Base-by-base conservation (phyloP, 2,888 invertebrate species). In the Polymixis flavicincta region DNA sequence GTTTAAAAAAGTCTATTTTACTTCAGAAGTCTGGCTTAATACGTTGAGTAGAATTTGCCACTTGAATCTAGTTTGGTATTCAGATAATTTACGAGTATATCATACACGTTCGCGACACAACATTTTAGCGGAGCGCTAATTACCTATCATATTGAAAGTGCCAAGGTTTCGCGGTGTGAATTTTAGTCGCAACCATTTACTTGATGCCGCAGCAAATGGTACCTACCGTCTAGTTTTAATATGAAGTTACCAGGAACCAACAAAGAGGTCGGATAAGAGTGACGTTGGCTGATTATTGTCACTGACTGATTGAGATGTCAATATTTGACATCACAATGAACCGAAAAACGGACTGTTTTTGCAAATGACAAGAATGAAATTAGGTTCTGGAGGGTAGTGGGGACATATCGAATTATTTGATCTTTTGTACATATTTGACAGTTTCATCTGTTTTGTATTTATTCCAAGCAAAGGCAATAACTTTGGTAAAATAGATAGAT, bases 291-390 rank as follows among this genome's bases (percentile, higher is more conserved):
- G 37, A 37, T 37, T 3, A 37, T 6, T 37, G 37, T 37, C 37
- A 37, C 37, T 5, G 5, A 6, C 37, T 37, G 37, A 37, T 0
- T 37, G 5, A 19, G 3, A 14, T 55, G 52, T 70, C 55, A 37
- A 55, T 61, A 48, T 25, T 14, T 61, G 65, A 66, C 66, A 22
- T 54, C 32, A 68, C n/a, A 63, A 13, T 68, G 42, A 22, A 70
- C 2, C 37, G 60, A 63, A 74, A 60, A 65, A 65, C 70, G 70
- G 71, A 82, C 48, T 81, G 80, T 73, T 54, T 65, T 28, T 42
- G 61, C 19, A 61, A 42, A 8, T 73, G 84, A 82, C 81, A 67
- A 45, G 22, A 71, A 25, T 52, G 17, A 60, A 82, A 80, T 74
- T 37, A 65, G 52, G n/a, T 59, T 79, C 60, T 63, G 32, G 13